Base-by-base conservation (phyloP, 2,797 vertebrate species). In the Gallinago nigripennis region DNA sequence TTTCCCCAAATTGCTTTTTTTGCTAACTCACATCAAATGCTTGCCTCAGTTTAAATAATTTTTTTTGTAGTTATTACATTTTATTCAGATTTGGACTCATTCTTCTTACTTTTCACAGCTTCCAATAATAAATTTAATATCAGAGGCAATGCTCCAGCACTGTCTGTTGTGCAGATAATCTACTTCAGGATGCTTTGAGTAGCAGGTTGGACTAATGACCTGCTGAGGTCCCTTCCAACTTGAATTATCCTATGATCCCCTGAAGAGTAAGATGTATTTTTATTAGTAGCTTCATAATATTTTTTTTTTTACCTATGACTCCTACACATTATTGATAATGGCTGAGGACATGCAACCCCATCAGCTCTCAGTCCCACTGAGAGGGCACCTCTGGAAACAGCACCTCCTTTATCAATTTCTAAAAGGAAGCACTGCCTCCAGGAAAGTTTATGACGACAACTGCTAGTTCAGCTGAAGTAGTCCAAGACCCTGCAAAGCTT, bases 401-500 rank as follows among this genome's bases (percentile, higher is more conserved):
- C 1, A 35, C 12, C 61, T 90, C 50, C 45, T 76, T 87, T 88
- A 79, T 73, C 56, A 82, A 66, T 39, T 77, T 79, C 35, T 48
- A 24, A 53, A 65, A 91, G 76, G 68, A 91, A 95, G 90, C 8
- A 31, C 30, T 66, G 86, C 61, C 86, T 91, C 70, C 77, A 90
- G 91, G 70, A 91, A 70, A 58, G 82, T 90, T 88, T 80, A 39
- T 28, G 70, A 81, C 51, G 53, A 84, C 70, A 77, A 82, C 61
- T 63, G 21, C 31, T 2, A 6, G 83, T 69, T 76, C 33, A 17
- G 71, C 56, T 57, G 77, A 66, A 93, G 51, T 45, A 56, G 58
- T 65, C 56, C 63, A 87, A 94, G 64, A 70, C 46, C 60, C 86
- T 73, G 78, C 64, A 90, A 96, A 94, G 93, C 96, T 98, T 96